Evolutionary conservation across 1,140 invertebrate genomes (phyloP), one percentile per base, ranked within the genome.

Genomic region (Drosophila miranda): DNA sequence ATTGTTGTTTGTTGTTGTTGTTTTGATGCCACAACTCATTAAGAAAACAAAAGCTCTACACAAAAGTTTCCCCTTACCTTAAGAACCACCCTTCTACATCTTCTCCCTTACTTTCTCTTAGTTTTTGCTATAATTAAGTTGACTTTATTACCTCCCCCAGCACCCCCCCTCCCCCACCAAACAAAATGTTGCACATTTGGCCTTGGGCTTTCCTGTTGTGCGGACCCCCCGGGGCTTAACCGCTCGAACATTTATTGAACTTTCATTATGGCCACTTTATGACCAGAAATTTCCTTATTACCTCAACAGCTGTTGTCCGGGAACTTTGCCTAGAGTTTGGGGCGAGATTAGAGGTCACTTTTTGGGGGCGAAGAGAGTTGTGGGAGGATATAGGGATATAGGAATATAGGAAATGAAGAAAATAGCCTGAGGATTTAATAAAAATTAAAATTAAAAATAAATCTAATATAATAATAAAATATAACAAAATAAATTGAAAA

Each of bases 21-120:
- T 28, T 72, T 28, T 68, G 64, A 56, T 80, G 76, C 60, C 76
- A 49, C 62, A 68, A 72, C 73, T 84, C 81, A 87, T 86, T 86
- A 87, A 73, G 64, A 75, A 71, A 77, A 86, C 82, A 86, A 86
- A 86, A 86, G 81, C 81, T 81, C 63, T 60, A 52, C 46, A 54
- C 53, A 74, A 80, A 84, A 84, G 57, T 84, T 80, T 54, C 50
- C 67, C 72, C 61, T 67, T 75, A 67, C 50, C 68, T 48, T 42
- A 51, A 23, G 26, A 34, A 26, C 23, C 23, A 5, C 23, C 23
- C 4, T 4, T 5, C 23, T 5, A 4, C 23, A 5, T 23, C 23
- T 5, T 0, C 19, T 5, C 28, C 51, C 49, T 46, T 43, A 8
- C 45, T 45, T 43, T 38, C 57, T 28, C 58, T 62, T 49, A 43